Percentiles rank a stretch among this genome's conserved stretches.
phyloP scores from a whole-genome alignment of 2,113 vertebrate species.

The Etheostoma spectabile region DNA sequence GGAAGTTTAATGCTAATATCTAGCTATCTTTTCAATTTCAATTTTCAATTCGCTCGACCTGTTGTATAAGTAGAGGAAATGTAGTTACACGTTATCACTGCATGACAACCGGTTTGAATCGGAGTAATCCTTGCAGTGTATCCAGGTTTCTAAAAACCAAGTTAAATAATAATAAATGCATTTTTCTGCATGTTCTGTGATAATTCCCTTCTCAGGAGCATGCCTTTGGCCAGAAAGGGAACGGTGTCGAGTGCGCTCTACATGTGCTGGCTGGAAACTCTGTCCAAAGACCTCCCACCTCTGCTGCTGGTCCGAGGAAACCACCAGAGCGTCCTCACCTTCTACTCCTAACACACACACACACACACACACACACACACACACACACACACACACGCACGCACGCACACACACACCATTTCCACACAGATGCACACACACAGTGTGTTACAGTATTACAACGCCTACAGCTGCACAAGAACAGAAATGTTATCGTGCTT shows the following conservation, averaged over 20 bases:
- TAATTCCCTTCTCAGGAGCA: conserved; percentile 84
- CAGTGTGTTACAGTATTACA: background rate
- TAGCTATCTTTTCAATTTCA: too few species aligned
- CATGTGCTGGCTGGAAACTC: conserved; percentile 96
- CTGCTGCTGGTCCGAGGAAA: conserved; percentile 96
- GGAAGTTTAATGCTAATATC: too few species aligned
- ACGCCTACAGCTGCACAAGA: conserved; percentile 7
- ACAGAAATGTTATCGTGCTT: background rate
- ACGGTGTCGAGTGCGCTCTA: conserved; percentile 96
- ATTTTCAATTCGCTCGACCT: too few species aligned
- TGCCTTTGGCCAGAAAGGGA: conserved; percentile 95
- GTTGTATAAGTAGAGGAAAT: background rate
- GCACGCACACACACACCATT: background rate
- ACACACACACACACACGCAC: too few species aligned
- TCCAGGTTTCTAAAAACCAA: background rate
- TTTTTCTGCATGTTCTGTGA: background rate
- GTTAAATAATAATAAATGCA: background rate
- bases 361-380: conserved; percentile 12
- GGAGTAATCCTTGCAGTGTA: background rate
- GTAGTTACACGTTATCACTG: background rate
- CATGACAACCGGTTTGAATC: background rate
- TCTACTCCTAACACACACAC: conserved; percentile 90
- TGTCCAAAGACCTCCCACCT: conserved; percentile 94
- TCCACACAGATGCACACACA: conserved; percentile 12
- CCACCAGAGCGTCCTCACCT: conserved; percentile 98